These are phyloP conservation scores for Circaetus cinerascens DNA, from an alignment of 2,113 vertebrate species.

Conservation along the genomic window DNA sequence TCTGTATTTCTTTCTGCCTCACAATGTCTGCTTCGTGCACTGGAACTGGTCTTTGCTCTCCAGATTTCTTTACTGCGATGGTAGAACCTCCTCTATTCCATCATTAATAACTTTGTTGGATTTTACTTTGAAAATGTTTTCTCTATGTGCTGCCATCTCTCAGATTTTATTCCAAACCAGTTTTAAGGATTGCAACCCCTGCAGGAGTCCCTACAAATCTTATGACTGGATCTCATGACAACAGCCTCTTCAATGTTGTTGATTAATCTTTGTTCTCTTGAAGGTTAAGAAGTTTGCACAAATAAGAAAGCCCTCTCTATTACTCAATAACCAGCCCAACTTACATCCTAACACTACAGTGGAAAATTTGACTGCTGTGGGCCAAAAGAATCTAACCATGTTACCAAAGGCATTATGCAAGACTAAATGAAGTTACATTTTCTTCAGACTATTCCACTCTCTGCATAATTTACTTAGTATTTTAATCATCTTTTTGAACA, in stretches of 20 bases:
- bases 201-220: conserved; percentile 37
- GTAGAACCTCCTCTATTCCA: neutral
- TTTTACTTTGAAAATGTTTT: neutral
- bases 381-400: conserved; percentile 46
- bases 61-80: neutral
- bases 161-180: conserved; percentile 20
- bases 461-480: conserved; percentile 58
- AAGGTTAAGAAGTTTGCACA: conserved; percentile 46
- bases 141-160: neutral
- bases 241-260: conserved; percentile 24
- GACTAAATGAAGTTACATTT: conserved; percentile 52
- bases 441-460: conserved; percentile 33
- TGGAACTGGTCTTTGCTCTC: neutral
- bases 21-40: neutral
- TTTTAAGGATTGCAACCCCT: conserved; percentile 11
- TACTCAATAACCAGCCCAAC: conserved; percentile 49
- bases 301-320: conserved; percentile 25
- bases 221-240: conserved; percentile 48
- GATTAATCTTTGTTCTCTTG: conserved; percentile 56
- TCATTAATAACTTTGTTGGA: neutral
- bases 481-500: conserved; percentile 54
- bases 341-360: conserved; percentile 23
- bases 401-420: conserved; percentile 53
- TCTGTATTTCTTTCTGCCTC: neutral
- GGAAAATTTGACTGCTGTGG: conserved; percentile 58